Conservation (phyloP, 1,140 invertebrate genomes). For the Aphidius ervi region DNA sequence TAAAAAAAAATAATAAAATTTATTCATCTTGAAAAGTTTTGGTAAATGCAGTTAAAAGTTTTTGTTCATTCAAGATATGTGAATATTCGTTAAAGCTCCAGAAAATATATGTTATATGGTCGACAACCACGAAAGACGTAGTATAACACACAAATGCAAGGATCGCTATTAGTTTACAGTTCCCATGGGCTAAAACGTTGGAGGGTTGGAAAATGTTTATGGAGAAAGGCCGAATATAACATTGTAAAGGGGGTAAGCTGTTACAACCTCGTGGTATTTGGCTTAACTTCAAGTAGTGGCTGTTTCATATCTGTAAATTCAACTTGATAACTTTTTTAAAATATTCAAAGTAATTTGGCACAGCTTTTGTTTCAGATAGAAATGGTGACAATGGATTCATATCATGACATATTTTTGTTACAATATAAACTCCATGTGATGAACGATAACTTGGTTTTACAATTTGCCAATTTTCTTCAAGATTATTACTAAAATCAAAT, state of each 20-base stretch:
- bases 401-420: conserved; percentile 76
- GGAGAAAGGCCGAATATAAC: conserved; percentile 25
- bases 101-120: conserved; percentile 6
- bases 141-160: conserved; percentile 20
- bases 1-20: too few relatives aligned
- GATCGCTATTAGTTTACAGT: conserved; percentile 46
- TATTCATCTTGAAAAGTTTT: too few relatives aligned
- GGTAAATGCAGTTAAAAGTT: too few relatives aligned
- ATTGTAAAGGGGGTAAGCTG: conserved; percentile 11
- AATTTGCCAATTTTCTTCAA: conserved; percentile 38
- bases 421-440: conserved; percentile 64
- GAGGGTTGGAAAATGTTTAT: conserved; percentile 36
- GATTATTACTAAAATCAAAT: conserved; percentile 16
- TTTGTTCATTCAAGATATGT: background rate
- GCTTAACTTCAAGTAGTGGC: conserved; percentile 85
- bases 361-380: conserved; percentile 62
- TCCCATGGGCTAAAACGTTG: conserved; percentile 33
- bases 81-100: conserved; percentile 4
- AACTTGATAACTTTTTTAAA: conserved; percentile 75
- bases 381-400: conserved; percentile 77
- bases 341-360: conserved; percentile 73
- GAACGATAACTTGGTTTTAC: conserved; percentile 41
- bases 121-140: conserved; percentile 29
- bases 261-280: conserved; percentile 41
- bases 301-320: conserved; percentile 68